Evolutionary conservation across 2,888 invertebrate genomes (phyloP).

Genomic region (Luffia ferchaultella): DNA sequence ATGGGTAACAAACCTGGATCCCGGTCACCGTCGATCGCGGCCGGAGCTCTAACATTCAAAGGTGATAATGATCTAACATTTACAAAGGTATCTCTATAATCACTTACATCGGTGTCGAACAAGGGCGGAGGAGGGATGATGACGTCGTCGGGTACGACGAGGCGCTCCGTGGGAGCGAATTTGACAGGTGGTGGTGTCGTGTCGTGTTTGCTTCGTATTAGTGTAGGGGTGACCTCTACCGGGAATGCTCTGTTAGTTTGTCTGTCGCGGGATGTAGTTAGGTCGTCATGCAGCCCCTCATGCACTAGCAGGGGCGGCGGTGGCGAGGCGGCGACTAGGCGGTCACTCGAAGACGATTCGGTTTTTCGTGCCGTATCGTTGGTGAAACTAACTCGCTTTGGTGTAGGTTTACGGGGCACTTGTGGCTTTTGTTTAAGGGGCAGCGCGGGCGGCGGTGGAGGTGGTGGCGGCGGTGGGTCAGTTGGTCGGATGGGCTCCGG

Average conservation of each 20-base stretch:
- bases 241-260: slow-evolving; percentile 60
- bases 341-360: slow-evolving; percentile 28
- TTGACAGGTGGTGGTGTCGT: slow-evolving; percentile 33
- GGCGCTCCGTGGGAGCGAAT: slow-evolving; percentile 34
- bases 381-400: slow-evolving; percentile 62
- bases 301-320: slow-evolving; percentile 28
- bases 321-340: not conserved
- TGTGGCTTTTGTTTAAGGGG: slow-evolving; percentile 47
- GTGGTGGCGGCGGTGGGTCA: slow-evolving; percentile 23
- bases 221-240: slow-evolving; percentile 39
- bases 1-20: slow-evolving; percentile 38
- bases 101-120: slow-evolving; percentile 53
- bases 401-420: slow-evolving; percentile 56
- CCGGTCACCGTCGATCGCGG: slow-evolving; percentile 28
- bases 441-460: slow-evolving; percentile 34
- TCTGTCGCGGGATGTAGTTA: slow-evolving; percentile 22
- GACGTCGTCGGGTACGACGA: slow-evolving; percentile 46
- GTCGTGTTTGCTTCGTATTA: slow-evolving; percentile 42
- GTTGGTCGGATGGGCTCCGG: slow-evolving; percentile 10
- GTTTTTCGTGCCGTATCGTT: slow-evolving; percentile 29
- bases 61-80: slow-evolving; percentile 14
- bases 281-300: slow-evolving; percentile 35
- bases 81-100: slow-evolving; percentile 28
- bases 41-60: slow-evolving; percentile 10
- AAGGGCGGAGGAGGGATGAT: slow-evolving; percentile 60